A percentile compares a stretch with the other conserved stretches of the same genome.
phyloP scores from a whole-genome alignment of 2,113 vertebrate species.

The Myodes glareolus region DNA sequence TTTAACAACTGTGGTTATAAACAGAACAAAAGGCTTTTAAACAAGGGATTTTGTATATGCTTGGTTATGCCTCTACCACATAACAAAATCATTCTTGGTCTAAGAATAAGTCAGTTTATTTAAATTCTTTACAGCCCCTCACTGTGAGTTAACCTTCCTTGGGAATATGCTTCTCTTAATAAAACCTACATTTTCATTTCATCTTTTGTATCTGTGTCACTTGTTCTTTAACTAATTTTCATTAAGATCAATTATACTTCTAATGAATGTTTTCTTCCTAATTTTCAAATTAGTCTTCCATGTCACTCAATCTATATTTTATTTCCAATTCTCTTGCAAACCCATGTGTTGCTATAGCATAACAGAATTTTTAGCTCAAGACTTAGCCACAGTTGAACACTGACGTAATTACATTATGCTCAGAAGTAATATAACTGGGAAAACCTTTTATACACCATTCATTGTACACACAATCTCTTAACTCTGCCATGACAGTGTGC shows the following conservation, averaged over 20 bases:
- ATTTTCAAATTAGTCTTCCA: not conserved
- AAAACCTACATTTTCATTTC: not conserved
- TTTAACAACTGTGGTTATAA: not conserved
- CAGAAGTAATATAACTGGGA: not conserved
- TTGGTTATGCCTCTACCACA: not conserved
- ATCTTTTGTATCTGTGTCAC: not conserved
- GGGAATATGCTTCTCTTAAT: not conserved
- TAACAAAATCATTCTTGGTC: not conserved
- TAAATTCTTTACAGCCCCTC: not conserved
- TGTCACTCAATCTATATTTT: not conserved
- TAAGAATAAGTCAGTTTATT: not conserved
- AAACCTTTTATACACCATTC: not conserved
- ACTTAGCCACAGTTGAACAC: not conserved
- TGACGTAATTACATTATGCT: not conserved
- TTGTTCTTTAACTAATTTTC: not conserved
- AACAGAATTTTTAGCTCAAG: not conserved
- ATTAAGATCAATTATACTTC: conserved; percentile 10
- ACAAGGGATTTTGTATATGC: not conserved
- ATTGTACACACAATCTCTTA: not conserved
- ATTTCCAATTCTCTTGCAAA: not conserved
- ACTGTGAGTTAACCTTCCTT: not conserved
- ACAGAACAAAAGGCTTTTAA: too few relatives aligned
- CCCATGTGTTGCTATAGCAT: not conserved
- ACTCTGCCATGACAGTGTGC: not conserved
- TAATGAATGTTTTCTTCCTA: not conserved